Percentiles rank a stretch among this genome's conserved stretches.
These are phyloP conservation scores for Xiphophorus couchianus DNA, from an alignment of 2,113 vertebrate genomes.

Conservation along the genomic window DNA sequence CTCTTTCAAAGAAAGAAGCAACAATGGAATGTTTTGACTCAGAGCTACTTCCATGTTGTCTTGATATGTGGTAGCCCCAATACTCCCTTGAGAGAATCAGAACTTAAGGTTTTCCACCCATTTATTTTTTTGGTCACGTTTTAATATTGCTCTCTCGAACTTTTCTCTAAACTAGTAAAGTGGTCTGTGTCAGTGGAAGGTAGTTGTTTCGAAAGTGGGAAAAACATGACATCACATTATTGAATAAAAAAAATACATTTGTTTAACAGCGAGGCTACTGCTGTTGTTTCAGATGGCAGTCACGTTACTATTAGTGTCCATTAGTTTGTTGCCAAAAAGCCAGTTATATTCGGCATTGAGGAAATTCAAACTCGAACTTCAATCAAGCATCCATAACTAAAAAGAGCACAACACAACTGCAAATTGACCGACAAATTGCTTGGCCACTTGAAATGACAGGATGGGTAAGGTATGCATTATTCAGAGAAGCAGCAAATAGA, in stretches of 20 bases:
- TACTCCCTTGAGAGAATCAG: conserved; percentile 8
- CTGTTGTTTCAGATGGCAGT: conserved; percentile 7
- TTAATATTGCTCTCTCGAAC: too few species aligned
- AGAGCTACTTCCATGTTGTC: conserved; percentile 19
- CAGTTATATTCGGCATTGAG: not conserved
- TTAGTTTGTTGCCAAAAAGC: not conserved
- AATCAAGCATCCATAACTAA: not conserved
- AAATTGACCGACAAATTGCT: not conserved
- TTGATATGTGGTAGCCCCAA: conserved; percentile 23
- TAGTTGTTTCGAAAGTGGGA: too few species aligned
- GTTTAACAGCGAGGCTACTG: not conserved
- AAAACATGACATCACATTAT: too few species aligned
- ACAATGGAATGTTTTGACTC: conserved; percentile 38
- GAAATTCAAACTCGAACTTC: not conserved
- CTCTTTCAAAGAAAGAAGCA: conserved; percentile 24
- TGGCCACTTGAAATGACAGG: not conserved
- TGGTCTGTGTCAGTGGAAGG: too few species aligned
- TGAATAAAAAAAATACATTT: too few species aligned
- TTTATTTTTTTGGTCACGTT: too few species aligned
- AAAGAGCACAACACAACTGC: not conserved
- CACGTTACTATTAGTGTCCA: not conserved
- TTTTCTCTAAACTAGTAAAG: too few species aligned
- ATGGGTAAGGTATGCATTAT: not conserved
- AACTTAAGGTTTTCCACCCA: conserved; percentile 1
- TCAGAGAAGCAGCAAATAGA: too few species aligned